Evolutionary conservation across 2,888 invertebrate genomes (phyloP), one percentile per base, ranked within the genome.

Genomic region (Xestoiulus laeticollis): DNA sequence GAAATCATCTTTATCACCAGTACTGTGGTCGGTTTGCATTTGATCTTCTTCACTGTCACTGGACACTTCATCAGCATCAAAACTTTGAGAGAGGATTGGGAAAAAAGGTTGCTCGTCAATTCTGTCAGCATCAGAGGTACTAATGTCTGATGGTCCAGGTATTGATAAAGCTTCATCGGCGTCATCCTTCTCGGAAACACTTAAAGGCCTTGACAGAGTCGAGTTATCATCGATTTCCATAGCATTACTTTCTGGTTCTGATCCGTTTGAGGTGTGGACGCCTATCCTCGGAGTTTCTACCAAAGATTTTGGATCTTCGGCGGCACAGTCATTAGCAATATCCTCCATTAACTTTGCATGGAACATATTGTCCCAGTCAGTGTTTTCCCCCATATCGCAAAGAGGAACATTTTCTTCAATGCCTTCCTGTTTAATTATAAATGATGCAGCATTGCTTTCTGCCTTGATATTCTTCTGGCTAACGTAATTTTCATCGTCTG

Each of bases 401-500:
- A 3, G 30, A 59, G 30, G 14, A 12, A 10, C 53, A 33, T 86
- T 59, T 38, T 86, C 32, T 48, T 26, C 53, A 16, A 86, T 48
- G 6, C 8, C 48, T 12, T 59, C 59, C n/a, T 86, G 32, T 59
- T 59, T 59, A 0, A 59, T 10, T 4, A 59, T 22, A 59, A 59
- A 59, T 59, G 59, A 59, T 22, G 16, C 6, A 3, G 12, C n/a
- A 59, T 16, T 1, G 26, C 48, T 19, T 5, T 87, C 68, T 16
- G 53, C 32, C 32, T 16, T 59, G 14, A 59, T 6, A 26, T 33
- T 53, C 22, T 48, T 48, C 30, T 86, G 59, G 43, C 30, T 53
- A 16, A 86, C 43, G 32, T 86, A 86, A 6, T 12, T 32, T 19
- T 87, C 87, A 59, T 87, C 87, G 22, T 87, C 87, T 19, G 87